phyloP scores from a whole-genome alignment of 1,140 invertebrate species.

The Anastrepha obliqua region DNA sequence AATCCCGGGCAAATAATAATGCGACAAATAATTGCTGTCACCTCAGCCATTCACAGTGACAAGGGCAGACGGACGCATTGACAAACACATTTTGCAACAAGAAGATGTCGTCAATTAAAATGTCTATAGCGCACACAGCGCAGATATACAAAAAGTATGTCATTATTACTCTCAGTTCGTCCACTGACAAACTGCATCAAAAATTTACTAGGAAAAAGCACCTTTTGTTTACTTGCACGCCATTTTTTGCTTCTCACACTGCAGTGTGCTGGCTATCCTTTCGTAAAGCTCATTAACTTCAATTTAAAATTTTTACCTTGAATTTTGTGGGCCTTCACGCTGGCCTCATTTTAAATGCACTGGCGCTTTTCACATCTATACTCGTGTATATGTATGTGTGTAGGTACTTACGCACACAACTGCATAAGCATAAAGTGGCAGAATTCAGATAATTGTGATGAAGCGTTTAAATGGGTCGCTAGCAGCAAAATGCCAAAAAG shows the following conservation, averaged over 20 bases:
- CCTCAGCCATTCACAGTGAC: background rate
- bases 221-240: background rate
- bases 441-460: background rate
- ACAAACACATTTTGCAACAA: background rate
- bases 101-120: no score
- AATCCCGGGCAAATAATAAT: no score
- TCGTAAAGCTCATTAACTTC: slow-evolving; percentile 13
- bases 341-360: background rate
- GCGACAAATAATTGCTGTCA: background rate
- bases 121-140: background rate
- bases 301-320: background rate
- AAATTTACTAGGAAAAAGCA: background rate
- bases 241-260: background rate
- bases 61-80: background rate
- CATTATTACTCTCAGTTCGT: background rate
- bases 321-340: background rate
- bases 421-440: background rate
- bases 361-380: background rate
- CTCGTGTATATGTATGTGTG: background rate
- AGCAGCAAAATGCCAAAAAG: background rate
- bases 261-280: background rate
- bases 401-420: background rate
- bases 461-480: background rate
- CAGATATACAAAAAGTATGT: background rate
- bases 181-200: background rate